Evolutionary conservation across 2,797 vertebrate species (phyloP).

Genomic region (Cebuella pygmaea): DNA sequence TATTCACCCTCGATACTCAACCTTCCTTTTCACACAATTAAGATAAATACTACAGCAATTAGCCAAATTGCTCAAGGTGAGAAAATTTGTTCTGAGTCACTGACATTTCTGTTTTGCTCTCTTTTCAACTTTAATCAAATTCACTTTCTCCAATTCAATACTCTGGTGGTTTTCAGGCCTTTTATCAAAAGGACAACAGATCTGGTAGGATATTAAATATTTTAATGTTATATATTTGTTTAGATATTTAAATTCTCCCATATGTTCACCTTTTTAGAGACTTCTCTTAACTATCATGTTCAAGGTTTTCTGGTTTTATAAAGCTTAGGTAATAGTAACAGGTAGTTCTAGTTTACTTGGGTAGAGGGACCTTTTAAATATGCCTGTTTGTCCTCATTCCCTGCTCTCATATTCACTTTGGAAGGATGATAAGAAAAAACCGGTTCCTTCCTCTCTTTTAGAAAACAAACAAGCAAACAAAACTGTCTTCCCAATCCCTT

Average conservation of each 20-base stretch:
- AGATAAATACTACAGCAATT: constrained; percentile 30
- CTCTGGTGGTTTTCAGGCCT: not conserved
- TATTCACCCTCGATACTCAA: not conserved
- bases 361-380: not conserved
- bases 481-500: not conserved
- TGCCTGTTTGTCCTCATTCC: not conserved
- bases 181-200: not conserved
- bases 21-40: constrained; percentile 35
- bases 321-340: not conserved
- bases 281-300: not conserved
- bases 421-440: not conserved
- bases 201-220: not conserved
- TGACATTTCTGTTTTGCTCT: not conserved
- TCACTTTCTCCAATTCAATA: not conserved
- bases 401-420: not conserved
- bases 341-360: not conserved
- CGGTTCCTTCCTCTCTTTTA: not conserved
- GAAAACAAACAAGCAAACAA: not conserved
- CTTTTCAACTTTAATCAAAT: constrained; percentile 43
- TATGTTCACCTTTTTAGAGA: not conserved
- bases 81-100: not conserved
- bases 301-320: not conserved
- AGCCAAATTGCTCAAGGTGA: not conserved
- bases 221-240: not conserved
- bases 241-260: not conserved